Percentiles rank a stretch among this genome's conserved stretches.
phyloP scores from a whole-genome alignment of 2,888 invertebrate species.

The Lasius fuliginosus region DNA sequence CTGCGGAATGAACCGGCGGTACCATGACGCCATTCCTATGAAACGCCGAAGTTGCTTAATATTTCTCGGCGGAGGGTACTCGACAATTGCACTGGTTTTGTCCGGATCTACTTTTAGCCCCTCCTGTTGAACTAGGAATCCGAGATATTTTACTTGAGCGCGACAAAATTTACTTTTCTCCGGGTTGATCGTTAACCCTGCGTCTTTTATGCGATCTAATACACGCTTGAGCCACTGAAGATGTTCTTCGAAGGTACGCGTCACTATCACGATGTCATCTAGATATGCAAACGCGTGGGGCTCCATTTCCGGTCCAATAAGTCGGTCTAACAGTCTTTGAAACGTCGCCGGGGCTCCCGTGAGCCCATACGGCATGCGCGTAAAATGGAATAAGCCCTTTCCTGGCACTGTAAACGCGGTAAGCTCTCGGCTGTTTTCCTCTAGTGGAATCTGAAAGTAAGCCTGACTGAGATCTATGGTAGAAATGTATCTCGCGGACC shows the following conservation, averaged over 20 bases:
- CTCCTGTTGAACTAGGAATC: slow-evolving; percentile 33
- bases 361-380: background rate
- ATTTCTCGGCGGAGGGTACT: slow-evolving; percentile 30
- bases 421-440: background rate
- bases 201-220: slow-evolving; percentile 1
- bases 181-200: slow-evolving; percentile 38
- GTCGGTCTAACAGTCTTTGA: background rate
- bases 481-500: background rate
- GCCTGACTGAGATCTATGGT: background rate
- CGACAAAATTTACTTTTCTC: slow-evolving; percentile 56
- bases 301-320: background rate
- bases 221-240: too few relatives aligned
- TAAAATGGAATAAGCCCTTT: background rate
- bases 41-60: slow-evolving; percentile 39
- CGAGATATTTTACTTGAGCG: slow-evolving; percentile 42
- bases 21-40: slow-evolving; percentile 45
- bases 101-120: slow-evolving; percentile 40
- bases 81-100: slow-evolving; percentile 17
- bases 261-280: background rate
- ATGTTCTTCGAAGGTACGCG: slow-evolving; percentile 32
- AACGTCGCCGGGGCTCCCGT: slow-evolving; percentile 7
- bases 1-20: too few relatives aligned
- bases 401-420: background rate
- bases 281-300: slow-evolving; percentile 11
- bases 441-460: background rate